Percentiles rank a stretch among this genome's conserved stretches.
phyloP scores from a whole-genome alignment of 2,797 vertebrate species.

The Sebastes trivittatus region DNA sequence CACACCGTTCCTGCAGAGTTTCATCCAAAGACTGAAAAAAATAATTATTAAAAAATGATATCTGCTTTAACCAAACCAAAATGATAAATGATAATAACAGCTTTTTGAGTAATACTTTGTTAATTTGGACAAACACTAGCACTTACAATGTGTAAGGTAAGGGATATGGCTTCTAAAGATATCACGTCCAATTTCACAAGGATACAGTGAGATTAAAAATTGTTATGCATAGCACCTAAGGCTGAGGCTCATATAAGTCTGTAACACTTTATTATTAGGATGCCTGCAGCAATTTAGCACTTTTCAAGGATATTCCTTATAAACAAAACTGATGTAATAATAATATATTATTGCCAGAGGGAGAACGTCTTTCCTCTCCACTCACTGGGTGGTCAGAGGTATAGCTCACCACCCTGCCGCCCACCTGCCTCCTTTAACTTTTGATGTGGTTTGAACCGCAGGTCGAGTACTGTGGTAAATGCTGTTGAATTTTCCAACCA shows the following conservation, averaged over 20 bases:
- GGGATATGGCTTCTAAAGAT: not conserved
- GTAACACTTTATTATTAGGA: not conserved
- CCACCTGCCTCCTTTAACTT: not conserved
- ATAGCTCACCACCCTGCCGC: not conserved
- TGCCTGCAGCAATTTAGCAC: not conserved
- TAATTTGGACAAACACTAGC: not conserved
- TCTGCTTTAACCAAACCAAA: not conserved
- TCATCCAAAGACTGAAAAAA: not conserved
- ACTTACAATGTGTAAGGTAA: not conserved
- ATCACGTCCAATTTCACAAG: not conserved
- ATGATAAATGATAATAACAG: not conserved
- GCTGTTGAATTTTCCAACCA: not conserved
- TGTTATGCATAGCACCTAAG: not conserved
- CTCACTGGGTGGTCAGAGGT: not conserved
- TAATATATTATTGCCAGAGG: not conserved
- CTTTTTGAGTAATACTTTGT: not conserved
- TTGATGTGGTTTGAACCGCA: not conserved
- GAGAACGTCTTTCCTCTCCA: not conserved
- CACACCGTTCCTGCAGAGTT: not conserved
- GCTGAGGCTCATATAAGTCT: not conserved
- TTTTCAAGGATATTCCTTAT: not conserved
- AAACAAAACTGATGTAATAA: not conserved
- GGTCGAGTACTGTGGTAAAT: not conserved
- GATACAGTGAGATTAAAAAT: not conserved
- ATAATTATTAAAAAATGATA: not conserved